These are phyloP conservation scores for Trichonephila inaurata DNA, from an alignment of 1,140 invertebrate genomes.

Conservation along the genomic window DNA sequence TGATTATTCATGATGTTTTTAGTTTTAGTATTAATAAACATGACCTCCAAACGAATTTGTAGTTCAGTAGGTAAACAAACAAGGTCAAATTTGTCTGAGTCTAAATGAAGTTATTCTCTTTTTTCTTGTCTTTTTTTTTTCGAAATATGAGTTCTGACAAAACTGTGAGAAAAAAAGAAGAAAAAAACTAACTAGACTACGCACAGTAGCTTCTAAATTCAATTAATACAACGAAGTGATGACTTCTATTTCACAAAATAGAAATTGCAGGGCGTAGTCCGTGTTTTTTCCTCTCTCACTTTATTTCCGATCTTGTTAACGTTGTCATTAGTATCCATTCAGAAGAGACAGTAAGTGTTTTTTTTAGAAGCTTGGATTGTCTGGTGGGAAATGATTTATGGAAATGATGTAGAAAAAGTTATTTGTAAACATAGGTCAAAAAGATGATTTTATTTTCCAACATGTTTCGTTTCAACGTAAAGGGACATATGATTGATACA, in stretches of 20 bases:
- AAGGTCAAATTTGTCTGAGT: neutral
- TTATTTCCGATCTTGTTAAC: neutral
- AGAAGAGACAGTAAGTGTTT: neutral
- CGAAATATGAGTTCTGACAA: neutral
- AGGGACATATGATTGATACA: no score
- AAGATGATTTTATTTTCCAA: neutral
- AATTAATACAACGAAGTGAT: neutral
- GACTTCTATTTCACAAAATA: neutral
- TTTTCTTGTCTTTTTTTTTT: neutral
- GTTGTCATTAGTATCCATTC: neutral
- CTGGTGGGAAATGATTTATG: neutral
- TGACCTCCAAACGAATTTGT: neutral
- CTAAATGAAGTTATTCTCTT: neutral
- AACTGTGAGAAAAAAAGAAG: neutral
- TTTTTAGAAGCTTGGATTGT: neutral
- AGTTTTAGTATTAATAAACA: neutral
- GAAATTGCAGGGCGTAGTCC: neutral
- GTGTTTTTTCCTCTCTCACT: no score
- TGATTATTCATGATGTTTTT: neutral
- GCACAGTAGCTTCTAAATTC: neutral
- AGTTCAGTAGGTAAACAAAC: conserved; percentile 15
- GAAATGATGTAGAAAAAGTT: neutral
- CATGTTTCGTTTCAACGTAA: neutral
- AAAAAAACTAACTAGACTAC: neutral
- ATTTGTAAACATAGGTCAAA: neutral